Base-by-base conservation (phyloP, 2,888 invertebrate species). In the Microchrysa polita region DNA sequence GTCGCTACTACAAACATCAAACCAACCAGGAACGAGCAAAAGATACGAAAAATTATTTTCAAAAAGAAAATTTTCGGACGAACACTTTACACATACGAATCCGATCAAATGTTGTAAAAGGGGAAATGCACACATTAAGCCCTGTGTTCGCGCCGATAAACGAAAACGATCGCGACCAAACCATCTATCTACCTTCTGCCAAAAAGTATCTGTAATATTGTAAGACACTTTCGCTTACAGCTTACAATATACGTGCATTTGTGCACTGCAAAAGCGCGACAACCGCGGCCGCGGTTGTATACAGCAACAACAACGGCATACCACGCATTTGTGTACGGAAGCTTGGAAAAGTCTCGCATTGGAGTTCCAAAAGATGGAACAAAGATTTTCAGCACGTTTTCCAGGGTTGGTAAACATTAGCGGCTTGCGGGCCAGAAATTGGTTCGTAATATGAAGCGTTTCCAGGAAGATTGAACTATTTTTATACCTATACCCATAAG, bases 171-270 rank as follows among this genome's bases (percentile, higher is more conserved):
- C n/a, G n/a, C n/a, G n/a, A n/a, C n/a, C n/a, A n/a, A 34, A 7
- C 7, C 27, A 7, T 34, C 18, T 22, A 20, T 55, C 59, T 59
- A 48, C 48, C 48, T 23, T 69, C 69, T 69, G 69, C 69, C 69
- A 69, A 69, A 69, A 69, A 69, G 69, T 69, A 67, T 53, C 53
- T 67, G n/a, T n/a, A n/a, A n/a, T n/a, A n/a, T n/a, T n/a, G n/a
- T n/a, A n/a, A 34, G 27, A 67, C n/a, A 65, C 65, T 65, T 69
- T 69, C 52, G 69, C 55, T 69, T 69, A 55, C 69, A n/a, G n/a
- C n/a, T n/a, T n/a, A n/a, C n/a, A n/a, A n/a, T n/a, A n/a, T n/a
- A n/a, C n/a, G n/a, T n/a, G n/a, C n/a, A n/a, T n/a, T n/a, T n/a
- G n/a, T n/a, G n/a, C n/a, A 69, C 55, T 55, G n/a, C n/a, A 55